Conservation (phyloP, 2,797 vertebrate genomes). For the Tenualosa ilisha region DNA sequence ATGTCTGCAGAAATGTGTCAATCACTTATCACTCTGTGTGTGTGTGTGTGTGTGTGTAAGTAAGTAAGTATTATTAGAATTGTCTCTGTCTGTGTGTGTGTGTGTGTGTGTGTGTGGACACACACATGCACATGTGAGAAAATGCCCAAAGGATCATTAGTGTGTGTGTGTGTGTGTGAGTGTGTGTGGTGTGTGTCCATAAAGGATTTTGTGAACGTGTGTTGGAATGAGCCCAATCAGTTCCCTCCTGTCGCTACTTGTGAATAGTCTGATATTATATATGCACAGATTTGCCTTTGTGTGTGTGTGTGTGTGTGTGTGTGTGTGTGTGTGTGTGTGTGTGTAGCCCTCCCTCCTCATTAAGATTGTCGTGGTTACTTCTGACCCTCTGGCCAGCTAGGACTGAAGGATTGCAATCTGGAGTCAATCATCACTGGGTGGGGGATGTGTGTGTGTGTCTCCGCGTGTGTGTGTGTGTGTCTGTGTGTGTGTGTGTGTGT, state of each 20-base stretch:
- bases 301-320: constrained; percentile 1
- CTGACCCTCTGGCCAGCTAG: not conserved
- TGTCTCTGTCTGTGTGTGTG: not conserved
- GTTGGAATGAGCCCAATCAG: not conserved
- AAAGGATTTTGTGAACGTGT: not conserved
- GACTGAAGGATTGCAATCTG: constrained; percentile 4
- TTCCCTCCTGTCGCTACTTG: not conserved
- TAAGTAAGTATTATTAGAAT: not conserved
- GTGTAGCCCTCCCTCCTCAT: not conserved
- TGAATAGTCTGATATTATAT: not conserved
- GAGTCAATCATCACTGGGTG: constrained; percentile 5
- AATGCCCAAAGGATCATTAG: not conserved
- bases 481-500: not conserved
- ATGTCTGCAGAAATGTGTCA: constrained; percentile 9
- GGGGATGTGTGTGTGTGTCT: not conserved
- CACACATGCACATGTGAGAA: too few relatives aligned
- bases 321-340: constrained; percentile 12
- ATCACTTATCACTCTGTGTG: not conserved
- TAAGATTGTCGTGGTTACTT: constrained; percentile 4
- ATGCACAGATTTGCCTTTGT: not conserved
- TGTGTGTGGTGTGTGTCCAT: not conserved
- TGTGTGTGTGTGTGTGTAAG: not conserved
- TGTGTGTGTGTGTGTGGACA: not conserved
- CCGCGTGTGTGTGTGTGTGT: not conserved
- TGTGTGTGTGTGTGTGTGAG: not conserved